Percentiles rank a stretch among this genome's conserved stretches.
Evolutionary conservation across 2,797 vertebrate species (phyloP).

Genomic region (Cyclura pinguis): DNA sequence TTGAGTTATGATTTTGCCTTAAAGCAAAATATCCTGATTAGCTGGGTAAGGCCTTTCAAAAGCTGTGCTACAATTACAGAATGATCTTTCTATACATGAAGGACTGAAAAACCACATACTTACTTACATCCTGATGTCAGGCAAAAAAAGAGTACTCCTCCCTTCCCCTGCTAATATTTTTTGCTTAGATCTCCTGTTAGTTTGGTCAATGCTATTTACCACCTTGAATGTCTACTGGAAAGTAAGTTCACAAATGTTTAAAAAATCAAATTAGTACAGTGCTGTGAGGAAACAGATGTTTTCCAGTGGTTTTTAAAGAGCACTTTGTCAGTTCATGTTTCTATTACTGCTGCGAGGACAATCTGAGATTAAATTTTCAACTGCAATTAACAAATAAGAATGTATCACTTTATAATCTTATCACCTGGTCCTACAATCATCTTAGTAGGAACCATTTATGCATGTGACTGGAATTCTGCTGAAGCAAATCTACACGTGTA

Average conservation of each 20-base stretch:
- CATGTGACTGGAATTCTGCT: not conserved
- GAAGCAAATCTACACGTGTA: not conserved
- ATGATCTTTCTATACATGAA: not conserved
- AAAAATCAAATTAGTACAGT: not conserved
- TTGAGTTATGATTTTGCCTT: not conserved
- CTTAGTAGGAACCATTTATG: not conserved
- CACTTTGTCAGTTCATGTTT: not conserved
- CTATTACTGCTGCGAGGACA: not conserved
- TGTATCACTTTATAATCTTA: not conserved
- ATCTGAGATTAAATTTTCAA: not conserved
- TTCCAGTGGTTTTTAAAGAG: not conserved
- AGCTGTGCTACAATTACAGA: not conserved
- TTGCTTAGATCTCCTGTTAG: not conserved
- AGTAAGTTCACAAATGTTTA: not conserved
- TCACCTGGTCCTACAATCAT: conserved; percentile 8
- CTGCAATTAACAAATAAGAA: conserved; percentile 9
- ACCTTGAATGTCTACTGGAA: not conserved
- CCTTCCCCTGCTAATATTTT: not conserved
- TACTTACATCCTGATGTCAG: not conserved
- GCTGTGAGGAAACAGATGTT: not conserved
- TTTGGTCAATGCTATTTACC: not conserved
- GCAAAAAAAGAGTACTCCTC: not conserved
- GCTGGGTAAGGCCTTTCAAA: not conserved
- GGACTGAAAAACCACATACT: not conserved
- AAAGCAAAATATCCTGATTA: not conserved